These are phyloP conservation scores for Pseudococcus jackbeardsleyi DNA, from an alignment of 2,888 invertebrate genomes.

Conservation along the genomic window DNA sequence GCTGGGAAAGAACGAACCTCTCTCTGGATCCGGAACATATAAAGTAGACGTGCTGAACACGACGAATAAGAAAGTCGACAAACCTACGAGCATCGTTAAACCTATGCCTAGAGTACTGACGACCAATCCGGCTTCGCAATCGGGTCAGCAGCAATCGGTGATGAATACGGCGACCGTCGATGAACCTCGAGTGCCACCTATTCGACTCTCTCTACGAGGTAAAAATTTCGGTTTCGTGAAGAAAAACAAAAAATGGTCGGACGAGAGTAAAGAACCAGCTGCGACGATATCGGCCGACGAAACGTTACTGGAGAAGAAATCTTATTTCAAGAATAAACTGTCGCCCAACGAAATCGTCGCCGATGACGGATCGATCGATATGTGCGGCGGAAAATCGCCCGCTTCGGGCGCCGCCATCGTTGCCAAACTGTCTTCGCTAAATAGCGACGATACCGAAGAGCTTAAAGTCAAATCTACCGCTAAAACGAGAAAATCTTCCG, in stretches of 20 bases:
- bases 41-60: conserved; percentile 80
- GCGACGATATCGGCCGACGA: conserved; percentile 48
- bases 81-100: conserved; percentile 54
- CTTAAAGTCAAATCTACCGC: conserved; percentile 31
- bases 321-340: conserved; percentile 57
- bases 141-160: conserved; percentile 50
- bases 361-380: not conserved
- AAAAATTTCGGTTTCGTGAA: conserved; percentile 85
- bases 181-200: conserved; percentile 87
- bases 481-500: not conserved
- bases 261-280: conserved; percentile 15
- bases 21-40: conserved; percentile 77
- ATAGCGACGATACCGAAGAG: conserved; percentile 37
- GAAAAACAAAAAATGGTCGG: conserved; percentile 73
- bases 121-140: conserved; percentile 15
- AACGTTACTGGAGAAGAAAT: conserved; percentile 42
- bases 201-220: conserved; percentile 88
- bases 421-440: not conserved
- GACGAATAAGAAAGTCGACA: conserved; percentile 51
- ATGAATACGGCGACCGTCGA: conserved; percentile 70
- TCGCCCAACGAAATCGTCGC: conserved; percentile 53
- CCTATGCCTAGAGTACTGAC: conserved; percentile 56
- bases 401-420: conserved; percentile 6
- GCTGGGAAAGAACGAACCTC: conserved; percentile 85
- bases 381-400: conserved; percentile 4